Percentiles rank a stretch among this genome's conserved stretches.
These are phyloP conservation scores for Lutjanus campechanus DNA, from an alignment of 2,797 vertebrate genomes.

Conservation along the genomic window DNA sequence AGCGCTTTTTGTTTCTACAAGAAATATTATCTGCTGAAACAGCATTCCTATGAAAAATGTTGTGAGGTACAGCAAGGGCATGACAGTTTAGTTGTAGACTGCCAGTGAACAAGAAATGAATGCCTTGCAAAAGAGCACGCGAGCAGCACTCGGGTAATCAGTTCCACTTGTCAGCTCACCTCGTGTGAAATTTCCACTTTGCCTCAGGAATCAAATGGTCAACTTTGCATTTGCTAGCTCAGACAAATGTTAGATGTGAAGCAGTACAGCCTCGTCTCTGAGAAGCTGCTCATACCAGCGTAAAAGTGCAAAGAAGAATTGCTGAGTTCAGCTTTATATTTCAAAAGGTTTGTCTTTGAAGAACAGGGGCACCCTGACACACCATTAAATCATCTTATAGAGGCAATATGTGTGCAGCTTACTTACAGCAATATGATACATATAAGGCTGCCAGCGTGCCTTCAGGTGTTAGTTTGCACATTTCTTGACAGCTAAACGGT, in stretches of 20 bases:
- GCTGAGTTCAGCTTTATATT: conserved; percentile 57
- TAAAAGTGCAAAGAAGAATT: conserved; percentile 51
- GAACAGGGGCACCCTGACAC: conserved; percentile 55
- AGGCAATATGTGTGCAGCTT: conserved; percentile 39
- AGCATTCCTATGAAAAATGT: background rate
- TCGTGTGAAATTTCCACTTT: conserved; percentile 34
- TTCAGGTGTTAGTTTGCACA: conserved; percentile 24
- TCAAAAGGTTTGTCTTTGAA: conserved; percentile 58
- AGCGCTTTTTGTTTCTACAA: conserved; percentile 9
- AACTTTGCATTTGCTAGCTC: conserved; percentile 43
- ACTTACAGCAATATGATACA: conserved; percentile 47
- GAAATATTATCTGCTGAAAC: background rate
- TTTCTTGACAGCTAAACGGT: conserved; percentile 40
- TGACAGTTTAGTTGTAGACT: background rate
- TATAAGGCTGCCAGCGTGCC: conserved; percentile 30
- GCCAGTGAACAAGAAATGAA: conserved; percentile 3
- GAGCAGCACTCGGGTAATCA: conserved; percentile 16
- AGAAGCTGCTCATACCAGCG: conserved; percentile 58
- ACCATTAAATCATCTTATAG: conserved; percentile 55
- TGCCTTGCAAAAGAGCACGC: conserved; percentile 6
- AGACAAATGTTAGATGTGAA: conserved; percentile 46
- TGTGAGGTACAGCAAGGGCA: background rate
- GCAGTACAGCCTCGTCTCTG: conserved; percentile 11
- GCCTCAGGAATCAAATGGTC: conserved; percentile 53
- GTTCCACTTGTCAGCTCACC: conserved; percentile 23